Base-by-base conservation (phyloP, 1,140 invertebrate species). In the Drosophila rufa region DNA sequence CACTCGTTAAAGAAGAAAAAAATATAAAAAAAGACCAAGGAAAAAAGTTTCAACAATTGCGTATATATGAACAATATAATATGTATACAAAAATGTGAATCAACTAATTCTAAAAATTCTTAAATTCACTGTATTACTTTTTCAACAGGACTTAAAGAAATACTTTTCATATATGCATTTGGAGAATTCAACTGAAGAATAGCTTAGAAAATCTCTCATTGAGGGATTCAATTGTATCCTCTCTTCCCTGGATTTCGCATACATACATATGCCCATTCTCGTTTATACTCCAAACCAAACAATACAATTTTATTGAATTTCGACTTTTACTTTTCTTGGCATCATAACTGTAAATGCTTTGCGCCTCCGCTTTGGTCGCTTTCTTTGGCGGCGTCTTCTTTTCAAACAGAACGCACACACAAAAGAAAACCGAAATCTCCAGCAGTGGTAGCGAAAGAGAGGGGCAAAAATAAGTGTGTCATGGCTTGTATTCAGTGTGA, bases 221-320 rank as follows among this genome's bases (percentile, higher is more conserved):
- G 11, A 40, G 22, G 8, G 38, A 6, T 59, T 3, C 19, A 17
- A 33, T 36, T 33, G 33, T 48, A 22, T 43, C 5, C n/a, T 14
- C 15, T 38, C 46, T 30, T n/a, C 33, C 8, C 17, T 7, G 4
- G 15, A 48, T 42, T 69, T 69, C 12, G 27, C 50, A 30, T 25
- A 40, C 50, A 30, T 25, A 40, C 40, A 66, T 45, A 17, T 45
- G 43, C 8, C 6, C 9, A 6, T n/a, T n/a, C 8, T 4, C n/a
- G 12, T n/a, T 17, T 55, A 22, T 22, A 55, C 55, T 46, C 22
- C 50, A 68, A 62, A 66, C 65, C 40, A 61, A 59, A 70, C 50
- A 70, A 80, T 60, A 51, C 42, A 48, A 70, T 67, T 82, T 85
- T 79, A 86, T 86, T 86, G 82, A 85, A 82, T 86, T 56, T 86